phyloP scores from a whole-genome alignment of 2,888 invertebrate genomes.

The Tuberolachnus salignus region DNA sequence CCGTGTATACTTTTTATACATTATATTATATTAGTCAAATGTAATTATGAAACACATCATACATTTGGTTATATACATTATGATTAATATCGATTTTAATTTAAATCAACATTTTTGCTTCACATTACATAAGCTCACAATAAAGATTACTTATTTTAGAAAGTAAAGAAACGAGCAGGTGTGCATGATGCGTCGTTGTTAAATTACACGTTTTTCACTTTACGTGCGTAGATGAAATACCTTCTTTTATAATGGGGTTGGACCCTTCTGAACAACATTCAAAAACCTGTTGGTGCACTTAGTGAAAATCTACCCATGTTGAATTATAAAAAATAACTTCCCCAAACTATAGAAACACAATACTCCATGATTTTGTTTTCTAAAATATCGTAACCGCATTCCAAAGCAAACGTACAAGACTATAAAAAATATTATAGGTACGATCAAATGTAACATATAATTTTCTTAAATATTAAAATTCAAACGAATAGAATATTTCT shows the following conservation, averaged over 20 bases:
- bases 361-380: conserved; percentile 11
- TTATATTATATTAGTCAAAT: background rate
- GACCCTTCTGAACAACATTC: conserved; percentile 51
- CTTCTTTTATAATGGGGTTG: conserved; percentile 32
- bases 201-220: conserved; percentile 47
- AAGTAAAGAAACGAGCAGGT: conserved; percentile 34
- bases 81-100: too few relatives aligned
- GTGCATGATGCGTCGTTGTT: conserved; percentile 35
- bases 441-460: background rate
- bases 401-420: conserved; percentile 7
- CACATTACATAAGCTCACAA: conserved; percentile 10
- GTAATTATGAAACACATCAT: background rate
- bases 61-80: too few relatives aligned
- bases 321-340: conserved; percentile 27
- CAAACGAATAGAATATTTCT: background rate
- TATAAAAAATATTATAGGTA: background rate
- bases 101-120: conserved; percentile 24
- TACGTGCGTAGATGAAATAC: conserved; percentile 16
- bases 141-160: conserved; percentile 50
- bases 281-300: conserved; percentile 55
- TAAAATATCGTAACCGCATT: conserved; percentile 33
- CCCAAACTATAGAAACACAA: conserved; percentile 1
- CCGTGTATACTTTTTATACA: background rate
- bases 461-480: conserved; percentile 4
- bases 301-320: conserved; percentile 21